Base-by-base conservation (phyloP, 2,797 vertebrate genomes). In the Nyctalus aviator region DNA sequence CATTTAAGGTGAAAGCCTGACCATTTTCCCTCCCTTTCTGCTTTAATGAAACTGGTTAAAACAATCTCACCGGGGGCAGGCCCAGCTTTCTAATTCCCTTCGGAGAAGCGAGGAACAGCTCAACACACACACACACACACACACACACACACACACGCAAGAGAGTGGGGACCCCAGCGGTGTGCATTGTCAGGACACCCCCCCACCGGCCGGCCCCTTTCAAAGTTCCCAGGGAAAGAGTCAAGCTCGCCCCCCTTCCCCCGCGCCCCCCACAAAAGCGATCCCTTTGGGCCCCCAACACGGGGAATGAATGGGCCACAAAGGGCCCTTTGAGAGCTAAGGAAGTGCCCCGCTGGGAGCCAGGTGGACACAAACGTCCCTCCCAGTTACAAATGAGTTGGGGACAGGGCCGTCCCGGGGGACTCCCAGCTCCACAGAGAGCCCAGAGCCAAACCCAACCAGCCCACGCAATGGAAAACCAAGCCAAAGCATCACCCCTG, bases 311-410 rank as follows among this genome's bases (percentile, higher is more conserved):
- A 97, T 97, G 93, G 96, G 82, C 97, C 95, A 98, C 98, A 98
- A 98, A 98, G 97, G 96, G 93, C 97, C 92, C 96, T 98, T 98
- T 98, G 97, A 98, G 97, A 18, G 73, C 83, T 41, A 92, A 98
- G 98, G 97, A 98, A 98, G 94, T 59, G 94, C 91, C 98, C 98
- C 97, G 96, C 97, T 96, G 97, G 97, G 98, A 97, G 98, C 98
- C 98, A 98, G 98, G 98, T 98, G 98, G 98, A 98, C 98, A 98
- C 98, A 98, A 99, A 98, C 97, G 98, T 97, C 98, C 98, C 98
- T 98, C 98, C 99, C 98, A 98, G 98, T 99, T 98, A 99, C 98
- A 99, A 98, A 99, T 98, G 98, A 99, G 97, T 97, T 97, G 92
- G 97, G 96, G 96, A 96, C 96, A 97, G 98, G 98, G 98, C 98